Evolutionary conservation across 2,888 invertebrate species (phyloP), one percentile per base, ranked within the genome.

Genomic region (Cataglyphis cursor): DNA sequence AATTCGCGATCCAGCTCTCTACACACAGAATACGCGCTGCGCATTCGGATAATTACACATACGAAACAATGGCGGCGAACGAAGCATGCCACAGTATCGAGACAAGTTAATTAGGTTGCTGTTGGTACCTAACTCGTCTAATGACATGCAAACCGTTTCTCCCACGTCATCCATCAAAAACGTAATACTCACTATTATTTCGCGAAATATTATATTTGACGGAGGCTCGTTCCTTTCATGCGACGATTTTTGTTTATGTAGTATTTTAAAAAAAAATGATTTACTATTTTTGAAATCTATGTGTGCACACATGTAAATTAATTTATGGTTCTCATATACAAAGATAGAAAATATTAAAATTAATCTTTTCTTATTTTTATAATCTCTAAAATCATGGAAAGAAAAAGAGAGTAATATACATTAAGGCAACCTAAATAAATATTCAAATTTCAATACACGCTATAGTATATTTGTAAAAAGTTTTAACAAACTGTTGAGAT

Each of bases 21-120:
- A 59, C 44, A 44, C 70, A 70, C 59, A 44, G 51, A 85, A 82
- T 62, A 51, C 74, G 48, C 83, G 70, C 68, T 64, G 54, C 65
- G 64, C 61, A 88, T 88, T 88, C 83, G 82, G 84, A 88, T 88
- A 88, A 84, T 81, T 81, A 61, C 66, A 61, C 65, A 76, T 31
- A 66, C 61, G 81, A 81, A 82, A 83, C 74, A 85, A 83, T 85
- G 44, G 73, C 57, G 74, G 62, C 81, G 75, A 78, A 64, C 68
- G 82, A 74, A 83, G 28, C 65, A 66, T 54, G 64, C 41, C 41
- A 66, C 76, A 66, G 66, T 84, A 87, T 87, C 78, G 87, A 89
- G 89, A 88, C 89, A 81, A 82, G 84, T 89, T 89, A 89, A 89
- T 89, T 89, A 87, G 85, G 59, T 89, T 84, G 64, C 78, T 31